A percentile compares a stretch with the other conserved stretches of the same genome.
These are phyloP conservation scores for Rhynchomys soricoides DNA, from an alignment of 2,113 vertebrate genomes.

Conservation along the genomic window DNA sequence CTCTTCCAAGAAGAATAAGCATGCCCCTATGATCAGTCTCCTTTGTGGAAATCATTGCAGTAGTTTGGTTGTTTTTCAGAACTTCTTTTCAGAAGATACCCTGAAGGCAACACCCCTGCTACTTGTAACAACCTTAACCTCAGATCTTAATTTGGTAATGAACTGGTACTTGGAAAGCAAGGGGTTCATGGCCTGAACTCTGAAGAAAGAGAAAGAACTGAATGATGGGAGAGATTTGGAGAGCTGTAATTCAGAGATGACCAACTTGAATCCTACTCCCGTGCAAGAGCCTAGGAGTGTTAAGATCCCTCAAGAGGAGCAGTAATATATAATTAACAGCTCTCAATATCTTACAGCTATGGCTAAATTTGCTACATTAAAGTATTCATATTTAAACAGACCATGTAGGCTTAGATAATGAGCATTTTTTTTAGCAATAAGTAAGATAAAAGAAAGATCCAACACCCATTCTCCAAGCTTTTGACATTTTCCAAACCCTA, in stretches of 20 bases:
- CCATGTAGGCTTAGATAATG: neutral
- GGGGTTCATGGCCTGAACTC: neutral
- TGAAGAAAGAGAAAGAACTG: neutral
- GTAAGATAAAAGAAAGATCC: neutral
- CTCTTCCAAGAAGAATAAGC: constrained; percentile 48
- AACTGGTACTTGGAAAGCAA: constrained; percentile 29
- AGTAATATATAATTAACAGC: neutral
- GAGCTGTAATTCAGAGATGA: neutral
- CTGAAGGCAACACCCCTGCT: neutral
- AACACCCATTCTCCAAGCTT: neutral
- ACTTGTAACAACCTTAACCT: neutral
- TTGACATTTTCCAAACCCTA: neutral
- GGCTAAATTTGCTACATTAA: neutral
- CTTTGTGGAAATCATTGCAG: constrained; percentile 42
- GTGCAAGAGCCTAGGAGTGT: neutral
- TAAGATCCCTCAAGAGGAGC: neutral
- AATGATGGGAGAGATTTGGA: neutral
- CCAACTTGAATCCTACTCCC: neutral
- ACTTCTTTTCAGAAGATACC: neutral
- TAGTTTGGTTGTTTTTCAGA: constrained; percentile 28
- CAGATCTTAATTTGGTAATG: constrained; percentile 40
- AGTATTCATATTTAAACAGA: constrained; percentile 13
- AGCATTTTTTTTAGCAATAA: constrained; percentile 24
- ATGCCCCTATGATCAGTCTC: neutral
- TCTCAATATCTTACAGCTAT: neutral